These are phyloP conservation scores for Ceriagrion tenellum DNA, from an alignment of 2,888 invertebrate species.

Conservation along the genomic window DNA sequence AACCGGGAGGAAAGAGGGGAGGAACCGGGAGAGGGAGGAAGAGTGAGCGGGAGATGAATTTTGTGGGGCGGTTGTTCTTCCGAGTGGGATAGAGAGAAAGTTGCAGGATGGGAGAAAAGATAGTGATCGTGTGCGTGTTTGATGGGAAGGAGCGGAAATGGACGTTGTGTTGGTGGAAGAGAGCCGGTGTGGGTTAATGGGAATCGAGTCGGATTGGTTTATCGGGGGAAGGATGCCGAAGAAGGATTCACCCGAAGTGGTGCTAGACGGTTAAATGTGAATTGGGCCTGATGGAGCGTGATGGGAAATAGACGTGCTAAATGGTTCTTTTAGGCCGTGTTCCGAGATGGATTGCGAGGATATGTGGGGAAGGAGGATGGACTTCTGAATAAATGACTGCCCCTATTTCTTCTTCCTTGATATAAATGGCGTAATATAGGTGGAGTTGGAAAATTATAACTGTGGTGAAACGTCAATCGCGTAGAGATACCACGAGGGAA, in stretches of 20 bases:
- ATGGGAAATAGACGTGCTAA: constrained; percentile 20
- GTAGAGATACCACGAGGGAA: background rate
- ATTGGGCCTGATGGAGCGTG: constrained; percentile 15
- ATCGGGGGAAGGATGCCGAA: background rate
- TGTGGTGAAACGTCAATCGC: background rate
- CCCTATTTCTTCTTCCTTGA: background rate
- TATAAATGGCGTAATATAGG: background rate
- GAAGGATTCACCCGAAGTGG: background rate
- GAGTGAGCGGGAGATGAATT: background rate
- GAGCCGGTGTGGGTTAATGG: background rate
- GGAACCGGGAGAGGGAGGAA: background rate
- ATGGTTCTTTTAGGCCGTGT: background rate
- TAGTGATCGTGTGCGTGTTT: background rate
- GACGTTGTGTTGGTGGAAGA: background rate
- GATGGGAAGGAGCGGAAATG: background rate
- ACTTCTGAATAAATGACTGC: background rate
- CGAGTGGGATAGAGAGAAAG: background rate
- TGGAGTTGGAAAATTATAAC: background rate
- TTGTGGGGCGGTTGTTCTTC: background rate
- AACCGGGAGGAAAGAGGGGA: background rate
- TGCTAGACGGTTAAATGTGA: constrained; percentile 21
- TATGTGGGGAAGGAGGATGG: background rate
- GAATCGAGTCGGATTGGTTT: constrained; percentile 10
- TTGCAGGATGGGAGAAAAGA: background rate
- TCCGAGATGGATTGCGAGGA: background rate